Evolutionary conservation across 2,797 vertebrate species (phyloP).

Genomic region (Acestrorhynchus altus): DNA sequence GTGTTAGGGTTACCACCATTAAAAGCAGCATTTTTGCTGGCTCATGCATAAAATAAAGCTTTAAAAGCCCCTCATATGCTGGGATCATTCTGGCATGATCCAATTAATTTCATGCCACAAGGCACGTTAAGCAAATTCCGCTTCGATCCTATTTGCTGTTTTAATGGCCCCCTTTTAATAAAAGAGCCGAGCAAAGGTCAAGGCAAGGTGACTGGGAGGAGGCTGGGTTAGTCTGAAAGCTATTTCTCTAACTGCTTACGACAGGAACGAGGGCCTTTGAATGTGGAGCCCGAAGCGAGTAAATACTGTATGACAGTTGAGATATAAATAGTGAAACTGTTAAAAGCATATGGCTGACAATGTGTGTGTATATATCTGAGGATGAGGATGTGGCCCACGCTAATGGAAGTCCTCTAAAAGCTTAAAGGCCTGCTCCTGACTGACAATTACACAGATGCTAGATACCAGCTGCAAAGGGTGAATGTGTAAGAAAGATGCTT

Average conservation of each 20-base stretch:
- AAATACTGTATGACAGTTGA: constrained; percentile 30
- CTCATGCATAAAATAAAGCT: constrained; percentile 36
- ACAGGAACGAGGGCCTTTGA: neutral
- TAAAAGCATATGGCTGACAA: constrained; percentile 12
- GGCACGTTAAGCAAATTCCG: constrained; percentile 39
- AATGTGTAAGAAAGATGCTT: neutral
- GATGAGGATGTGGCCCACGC: neutral
- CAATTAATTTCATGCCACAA: constrained; percentile 36
- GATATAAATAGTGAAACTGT: constrained; percentile 17
- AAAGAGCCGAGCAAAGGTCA: constrained; percentile 37
- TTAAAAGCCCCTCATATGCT: neutral
- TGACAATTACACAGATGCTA: constrained; percentile 17
- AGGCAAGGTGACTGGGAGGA: neutral
- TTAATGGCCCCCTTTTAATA: constrained; percentile 37
- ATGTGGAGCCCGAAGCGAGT: neutral
- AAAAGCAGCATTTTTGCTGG: constrained; percentile 15
- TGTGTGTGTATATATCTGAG: constrained; percentile 12
- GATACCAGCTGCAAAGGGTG: neutral
- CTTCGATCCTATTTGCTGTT: constrained; percentile 26
- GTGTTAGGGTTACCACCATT: neutral
- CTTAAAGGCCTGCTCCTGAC: constrained; percentile 9
- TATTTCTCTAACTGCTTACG: constrained; percentile 14
- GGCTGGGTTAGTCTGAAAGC: constrained; percentile 16
- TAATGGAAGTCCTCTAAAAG: constrained; percentile 23
- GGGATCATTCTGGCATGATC: constrained; percentile 19